Base-by-base conservation (phyloP, 92 coral and sea anemone genomes). In the Palythoa grandis region DNA sequence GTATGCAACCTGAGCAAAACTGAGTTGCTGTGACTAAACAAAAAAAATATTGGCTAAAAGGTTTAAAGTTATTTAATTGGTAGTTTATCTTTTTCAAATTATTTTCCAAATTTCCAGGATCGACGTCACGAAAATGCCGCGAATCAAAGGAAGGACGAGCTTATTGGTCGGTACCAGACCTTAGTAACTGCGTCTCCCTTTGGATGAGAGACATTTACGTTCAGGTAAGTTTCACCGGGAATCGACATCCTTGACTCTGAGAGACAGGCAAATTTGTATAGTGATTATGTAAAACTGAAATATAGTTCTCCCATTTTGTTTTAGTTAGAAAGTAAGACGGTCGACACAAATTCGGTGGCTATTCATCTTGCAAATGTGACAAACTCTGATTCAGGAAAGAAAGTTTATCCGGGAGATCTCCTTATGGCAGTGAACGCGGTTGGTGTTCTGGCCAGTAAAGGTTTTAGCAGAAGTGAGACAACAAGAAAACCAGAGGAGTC, bases 371-470 rank as follows among this genome's bases (percentile, higher is more conserved):
- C 92, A 11, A 85, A 87, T 17, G 83, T 94, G 74, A 94, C 98
- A 58, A 87, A 88, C 76, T 80, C 82, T 19, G 70, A 86, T 39
- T 75, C 90, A 0, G 93, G 82, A 10, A 78, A 85, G 57, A 85
- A 74, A 15, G 77, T 94, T 2, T 92, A 94, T 68, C 89, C 98
- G 73, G 98, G 98, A 53, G 98, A 94, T 75, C 90, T 94, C 35
- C 88, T 86, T 14, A 70, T 88, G 10, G 72, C 90, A 35, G 98
- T 94, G 24, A 89, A 92, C 58, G 91, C 91, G 15, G 86, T 94
- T 14, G 95, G 89, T 14, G 79, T 83, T 52, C 83, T 94, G 39
- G 83, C 95, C 35, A 67, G 24, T 53, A 86, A 92, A 79, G 95
- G 82, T 24, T 83, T 69, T 13, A 35, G 53, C 25, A 87, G 35